Evolutionary conservation across 2,797 vertebrate species (phyloP), one percentile per base, ranked within the genome.

Genomic region (Liasis olivaceus): DNA sequence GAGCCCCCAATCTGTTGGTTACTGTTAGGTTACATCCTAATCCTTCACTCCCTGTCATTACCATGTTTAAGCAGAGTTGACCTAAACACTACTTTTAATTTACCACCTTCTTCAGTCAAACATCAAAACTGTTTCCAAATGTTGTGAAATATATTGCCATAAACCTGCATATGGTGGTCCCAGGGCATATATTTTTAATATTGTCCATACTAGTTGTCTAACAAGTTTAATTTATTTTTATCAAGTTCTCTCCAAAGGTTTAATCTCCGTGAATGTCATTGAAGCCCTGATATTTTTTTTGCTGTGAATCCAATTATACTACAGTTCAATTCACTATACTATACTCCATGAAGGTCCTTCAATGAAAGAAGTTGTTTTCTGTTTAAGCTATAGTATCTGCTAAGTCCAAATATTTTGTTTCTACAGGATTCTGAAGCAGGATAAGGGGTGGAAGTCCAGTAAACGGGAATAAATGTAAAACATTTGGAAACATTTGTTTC

Each of bases 401-500:
- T 20, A 59, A 95, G 66, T 77, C 94, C 66, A 89, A 84, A 81
- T 0, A 59, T 91, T 89, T 94, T 85, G 77, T 95, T 97, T 97
- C 95, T 89, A 77, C 93, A 92, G 93, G 94, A 95, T 95, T 93
- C 86, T 94, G 94, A 85, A 93, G 28, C 88, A 24, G 91, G 90
- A 94, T 84, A 95, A 93, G 92, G 94, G 85, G 88, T 90, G 13
- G 95, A 94, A 90, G 92, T 94, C 47, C 69, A 13, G 81, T 93
- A 95, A 96, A 96, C 94, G 94, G 0, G 0, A 92, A 90, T 62
- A 89, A 92, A 93, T 93, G 86, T 42, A 89, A 96, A 96, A 93
- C 95, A 96, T 96, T 97, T 96, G 93, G 94, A 94, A 94, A 95
- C 66, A 90, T 85, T 97, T 95, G 93, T 91, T 92, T 59, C 72